Conservation (phyloP, 2,797 vertebrate genomes). For the Mus caroli region DNA sequence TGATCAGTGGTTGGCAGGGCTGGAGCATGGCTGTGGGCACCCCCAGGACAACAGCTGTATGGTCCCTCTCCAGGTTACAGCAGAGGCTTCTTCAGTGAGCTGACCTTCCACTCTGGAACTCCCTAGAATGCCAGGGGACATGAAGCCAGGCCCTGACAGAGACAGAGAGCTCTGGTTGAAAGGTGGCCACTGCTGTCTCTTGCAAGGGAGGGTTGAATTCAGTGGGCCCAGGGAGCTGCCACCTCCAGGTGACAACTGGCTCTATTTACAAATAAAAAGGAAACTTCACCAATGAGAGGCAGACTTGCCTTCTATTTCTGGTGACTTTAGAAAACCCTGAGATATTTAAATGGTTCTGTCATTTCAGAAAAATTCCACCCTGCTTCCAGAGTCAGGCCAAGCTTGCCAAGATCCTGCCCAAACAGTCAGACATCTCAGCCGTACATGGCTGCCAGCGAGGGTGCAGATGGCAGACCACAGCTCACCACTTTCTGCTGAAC, state of each 20-base stretch:
- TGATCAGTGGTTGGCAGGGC: neutral
- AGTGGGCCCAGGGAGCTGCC: neutral
- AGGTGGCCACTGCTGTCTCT: neutral
- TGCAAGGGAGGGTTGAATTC: conserved; percentile 3
- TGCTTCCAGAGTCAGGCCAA: conserved; percentile 25
- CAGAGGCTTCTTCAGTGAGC: neutral
- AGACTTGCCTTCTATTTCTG: conserved; percentile 68
- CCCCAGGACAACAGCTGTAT: neutral
- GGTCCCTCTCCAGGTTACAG: neutral
- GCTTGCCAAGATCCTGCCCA: conserved; percentile 63
- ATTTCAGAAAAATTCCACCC: conserved; percentile 64
- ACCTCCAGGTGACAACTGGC: conserved; percentile 21
- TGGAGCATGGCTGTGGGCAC: neutral
- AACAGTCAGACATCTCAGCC: conserved; percentile 46
- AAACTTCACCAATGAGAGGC: conserved; percentile 49
- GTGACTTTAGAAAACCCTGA: conserved; percentile 68
- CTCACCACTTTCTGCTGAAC: neutral
- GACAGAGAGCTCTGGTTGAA: neutral
- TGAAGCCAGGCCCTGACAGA: neutral
- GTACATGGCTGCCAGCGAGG: neutral
- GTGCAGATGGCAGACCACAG: conserved; percentile 30
- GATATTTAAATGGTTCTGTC: conserved; percentile 66
- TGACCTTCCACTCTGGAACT: neutral
- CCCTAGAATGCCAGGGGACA: neutral
- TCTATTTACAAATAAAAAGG: conserved; percentile 51